Percentiles rank a stretch among this genome's conserved stretches.
phyloP scores from a whole-genome alignment of 2,888 invertebrate species.

The Drosophila anomelani region DNA sequence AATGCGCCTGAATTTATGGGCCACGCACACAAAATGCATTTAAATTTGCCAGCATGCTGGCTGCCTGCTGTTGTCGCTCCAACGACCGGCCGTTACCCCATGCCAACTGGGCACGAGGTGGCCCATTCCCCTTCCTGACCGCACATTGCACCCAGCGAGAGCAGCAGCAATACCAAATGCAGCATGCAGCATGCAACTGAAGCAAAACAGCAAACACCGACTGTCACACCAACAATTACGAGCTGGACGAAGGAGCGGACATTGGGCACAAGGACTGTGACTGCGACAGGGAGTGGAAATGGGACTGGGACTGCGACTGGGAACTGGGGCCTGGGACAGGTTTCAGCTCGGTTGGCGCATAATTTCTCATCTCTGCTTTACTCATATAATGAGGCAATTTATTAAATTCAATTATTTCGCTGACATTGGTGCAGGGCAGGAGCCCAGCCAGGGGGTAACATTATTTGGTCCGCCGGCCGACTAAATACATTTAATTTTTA shows the following conservation, averaged over 20 bases:
- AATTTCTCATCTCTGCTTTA: conserved; percentile 74
- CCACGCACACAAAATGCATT: conserved; percentile 74
- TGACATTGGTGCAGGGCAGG: conserved; percentile 72
- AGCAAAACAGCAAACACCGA: conserved; percentile 35
- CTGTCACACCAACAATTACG: conserved; percentile 25
- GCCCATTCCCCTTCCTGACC: conserved; percentile 52
- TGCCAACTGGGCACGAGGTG: background rate
- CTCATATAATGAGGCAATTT: conserved; percentile 84
- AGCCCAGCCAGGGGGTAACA: conserved; percentile 4
- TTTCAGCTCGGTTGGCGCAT: conserved; percentile 51
- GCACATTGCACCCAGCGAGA: conserved; percentile 59
- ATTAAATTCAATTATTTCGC: conserved; percentile 85
- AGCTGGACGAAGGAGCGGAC: conserved; percentile 16
- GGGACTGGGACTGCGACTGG: conserved; percentile 3
- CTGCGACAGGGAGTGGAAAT: conserved; percentile 10
- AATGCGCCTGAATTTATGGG: conserved; percentile 76
- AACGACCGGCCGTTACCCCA: conserved; percentile 3
- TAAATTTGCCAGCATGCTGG: conserved; percentile 66
- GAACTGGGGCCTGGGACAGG: background rate
- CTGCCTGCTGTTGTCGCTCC: conserved; percentile 29
- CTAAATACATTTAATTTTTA: conserved; percentile 1
- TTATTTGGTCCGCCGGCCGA: conserved; percentile 4
- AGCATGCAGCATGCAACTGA: conserved; percentile 47
- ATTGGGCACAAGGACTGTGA: conserved; percentile 20
- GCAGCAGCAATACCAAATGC: conserved; percentile 51